These are phyloP conservation scores for Alexandromys oeconomus DNA, from an alignment of 2,797 vertebrate genomes.

Conservation along the genomic window DNA sequence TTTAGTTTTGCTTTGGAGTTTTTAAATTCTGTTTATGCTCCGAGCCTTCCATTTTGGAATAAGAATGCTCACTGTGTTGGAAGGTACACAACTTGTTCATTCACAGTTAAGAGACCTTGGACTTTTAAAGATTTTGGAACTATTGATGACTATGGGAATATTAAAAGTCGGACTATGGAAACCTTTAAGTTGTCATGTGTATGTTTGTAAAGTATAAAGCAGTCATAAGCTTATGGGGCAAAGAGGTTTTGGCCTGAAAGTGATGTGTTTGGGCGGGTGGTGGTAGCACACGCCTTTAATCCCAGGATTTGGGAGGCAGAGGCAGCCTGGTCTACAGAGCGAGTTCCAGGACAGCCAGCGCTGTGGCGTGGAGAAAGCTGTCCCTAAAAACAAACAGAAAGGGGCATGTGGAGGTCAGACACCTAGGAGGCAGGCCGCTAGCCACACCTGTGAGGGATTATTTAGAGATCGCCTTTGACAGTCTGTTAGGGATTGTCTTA, in stretches of 20 bases:
- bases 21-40: background rate
- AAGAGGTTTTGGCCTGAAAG: background rate
- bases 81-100: background rate
- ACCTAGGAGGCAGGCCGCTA: background rate
- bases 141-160: background rate
- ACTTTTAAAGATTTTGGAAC: background rate
- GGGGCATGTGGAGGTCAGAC: background rate
- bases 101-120: background rate
- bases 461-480: background rate
- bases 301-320: background rate
- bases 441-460: background rate
- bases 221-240: too few species aligned
- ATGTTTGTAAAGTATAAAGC: background rate
- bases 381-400: background rate
- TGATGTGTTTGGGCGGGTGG: background rate
- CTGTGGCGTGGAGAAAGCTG: background rate
- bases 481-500: background rate
- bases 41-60: background rate
- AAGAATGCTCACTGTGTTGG: background rate
- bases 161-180: background rate
- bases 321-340: background rate
- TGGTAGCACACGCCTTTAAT: background rate
- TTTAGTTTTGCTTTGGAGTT: background rate
- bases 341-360: background rate
- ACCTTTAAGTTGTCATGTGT: background rate